Percentiles rank a stretch among this genome's conserved stretches.
Conservation (phyloP, 2,113 vertebrate genomes). For the Eclectus roratus region DNA sequence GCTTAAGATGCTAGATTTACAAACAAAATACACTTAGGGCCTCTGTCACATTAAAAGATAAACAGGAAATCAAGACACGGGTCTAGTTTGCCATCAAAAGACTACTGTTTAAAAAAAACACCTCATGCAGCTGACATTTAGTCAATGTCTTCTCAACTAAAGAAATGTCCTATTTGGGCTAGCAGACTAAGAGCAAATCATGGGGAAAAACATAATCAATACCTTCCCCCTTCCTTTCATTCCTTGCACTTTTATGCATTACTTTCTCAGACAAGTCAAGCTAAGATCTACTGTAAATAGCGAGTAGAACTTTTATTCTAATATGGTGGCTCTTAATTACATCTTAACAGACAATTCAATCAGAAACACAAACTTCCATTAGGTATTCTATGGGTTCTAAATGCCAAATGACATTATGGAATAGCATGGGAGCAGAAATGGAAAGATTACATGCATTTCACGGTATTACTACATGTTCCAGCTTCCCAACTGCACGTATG, state of each 20-base stretch:
- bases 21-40: neutral
- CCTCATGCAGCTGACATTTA: neutral
- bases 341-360: neutral
- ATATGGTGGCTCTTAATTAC: neutral
- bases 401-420: neutral
- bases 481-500: accelerated
- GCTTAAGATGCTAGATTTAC: neutral
- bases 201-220: neutral
- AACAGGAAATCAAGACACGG: neutral
- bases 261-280: neutral
- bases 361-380: neutral
- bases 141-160: neutral
- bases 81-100: neutral
- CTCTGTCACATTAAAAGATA: neutral
- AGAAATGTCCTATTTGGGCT: neutral
- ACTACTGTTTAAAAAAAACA: neutral
- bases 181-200: neutral
- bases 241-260: neutral
- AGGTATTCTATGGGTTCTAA: neutral
- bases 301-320: neutral
- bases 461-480: neutral
- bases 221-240: neutral
- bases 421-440: neutral
- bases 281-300: neutral
- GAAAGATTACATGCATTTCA: neutral